A percentile compares a stretch with the other conserved stretches of the same genome.
These are phyloP conservation scores for Pegea sp. DNA, from an alignment of 23 tunicate genomes.

Conservation along the genomic window DNA sequence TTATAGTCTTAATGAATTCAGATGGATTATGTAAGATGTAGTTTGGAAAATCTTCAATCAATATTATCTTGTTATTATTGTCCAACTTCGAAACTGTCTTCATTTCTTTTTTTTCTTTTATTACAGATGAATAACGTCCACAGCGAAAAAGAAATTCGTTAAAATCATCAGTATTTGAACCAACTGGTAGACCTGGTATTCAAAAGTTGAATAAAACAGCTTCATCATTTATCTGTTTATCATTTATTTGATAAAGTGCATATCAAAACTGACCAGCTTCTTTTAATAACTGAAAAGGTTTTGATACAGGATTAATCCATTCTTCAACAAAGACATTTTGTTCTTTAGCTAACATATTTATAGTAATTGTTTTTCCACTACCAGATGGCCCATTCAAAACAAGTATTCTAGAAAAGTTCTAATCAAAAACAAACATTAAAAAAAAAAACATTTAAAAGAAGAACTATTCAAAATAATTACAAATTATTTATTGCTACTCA, in stretches of 20 bases:
- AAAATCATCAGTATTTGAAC: too few species aligned
- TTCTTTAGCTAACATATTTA: conserved; percentile 23
- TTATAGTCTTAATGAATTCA: conserved; percentile 8
- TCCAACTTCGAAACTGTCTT: background rate
- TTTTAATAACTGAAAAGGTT: conserved; percentile 4
- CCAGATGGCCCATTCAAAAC: conserved; percentile 65
- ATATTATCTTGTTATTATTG: conserved; percentile 13
- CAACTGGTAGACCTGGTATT: too few species aligned
- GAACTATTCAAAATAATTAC: background rate
- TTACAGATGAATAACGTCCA: conserved; percentile 48
- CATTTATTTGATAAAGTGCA: too few species aligned
- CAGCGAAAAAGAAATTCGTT: conserved; percentile 67
- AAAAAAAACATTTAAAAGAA: background rate
- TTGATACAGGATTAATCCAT: conserved; percentile 58
- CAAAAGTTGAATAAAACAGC: too few species aligned
- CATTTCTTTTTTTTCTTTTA: conserved; percentile 1
- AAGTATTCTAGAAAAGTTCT: conserved; percentile 38
- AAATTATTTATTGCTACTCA: background rate
- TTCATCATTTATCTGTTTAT: too few species aligned
- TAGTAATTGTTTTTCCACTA: conserved; percentile 65
- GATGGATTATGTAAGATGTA: conserved; percentile 32
- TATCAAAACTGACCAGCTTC: background rate
- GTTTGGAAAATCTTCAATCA: conserved; percentile 53
- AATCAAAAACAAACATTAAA: background rate
- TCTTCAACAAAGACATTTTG: conserved; percentile 35